These are phyloP conservation scores for Metalampra italica DNA, from an alignment of 2,888 invertebrate species.

Conservation along the genomic window DNA sequence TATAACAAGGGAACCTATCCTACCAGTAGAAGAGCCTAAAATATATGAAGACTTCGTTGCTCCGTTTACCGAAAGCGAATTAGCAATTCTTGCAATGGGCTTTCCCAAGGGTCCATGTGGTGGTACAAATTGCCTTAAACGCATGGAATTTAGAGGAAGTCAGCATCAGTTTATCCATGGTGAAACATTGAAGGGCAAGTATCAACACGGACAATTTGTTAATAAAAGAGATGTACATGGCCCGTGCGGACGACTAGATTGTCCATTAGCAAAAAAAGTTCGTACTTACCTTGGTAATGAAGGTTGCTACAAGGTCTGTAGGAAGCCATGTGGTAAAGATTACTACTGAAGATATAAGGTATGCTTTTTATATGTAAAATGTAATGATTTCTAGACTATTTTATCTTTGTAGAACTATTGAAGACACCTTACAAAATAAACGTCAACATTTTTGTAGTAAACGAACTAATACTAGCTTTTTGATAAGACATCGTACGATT, in stretches of 20 bases:
- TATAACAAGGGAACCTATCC: conserved; percentile 57
- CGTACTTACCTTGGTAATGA: conserved; percentile 55
- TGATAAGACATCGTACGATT: too few species aligned
- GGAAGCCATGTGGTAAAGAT: conserved; percentile 60
- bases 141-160: conserved; percentile 68
- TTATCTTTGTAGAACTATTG: too few species aligned
- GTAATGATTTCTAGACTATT: too few species aligned
- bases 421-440: too few species aligned
- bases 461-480: too few species aligned
- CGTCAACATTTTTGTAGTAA: too few species aligned
- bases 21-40: conserved; percentile 41
- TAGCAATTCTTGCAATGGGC: conserved; percentile 69
- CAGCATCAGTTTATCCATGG: conserved; percentile 68
- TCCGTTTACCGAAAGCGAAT: conserved; percentile 58
- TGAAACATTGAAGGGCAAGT: conserved; percentile 58
- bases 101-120: conserved; percentile 73
- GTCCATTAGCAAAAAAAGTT: conserved; percentile 66
- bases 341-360: conserved; percentile 38
- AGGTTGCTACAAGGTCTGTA: conserved; percentile 63
- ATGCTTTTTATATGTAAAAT: too few species aligned
- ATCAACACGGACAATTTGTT: conserved; percentile 63
- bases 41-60: conserved; percentile 61
- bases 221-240: conserved; percentile 70
- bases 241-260: conserved; percentile 67
- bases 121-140: conserved; percentile 66